Conservation (phyloP, 1,140 invertebrate genomes). For the Drosophila yakuba region DNA sequence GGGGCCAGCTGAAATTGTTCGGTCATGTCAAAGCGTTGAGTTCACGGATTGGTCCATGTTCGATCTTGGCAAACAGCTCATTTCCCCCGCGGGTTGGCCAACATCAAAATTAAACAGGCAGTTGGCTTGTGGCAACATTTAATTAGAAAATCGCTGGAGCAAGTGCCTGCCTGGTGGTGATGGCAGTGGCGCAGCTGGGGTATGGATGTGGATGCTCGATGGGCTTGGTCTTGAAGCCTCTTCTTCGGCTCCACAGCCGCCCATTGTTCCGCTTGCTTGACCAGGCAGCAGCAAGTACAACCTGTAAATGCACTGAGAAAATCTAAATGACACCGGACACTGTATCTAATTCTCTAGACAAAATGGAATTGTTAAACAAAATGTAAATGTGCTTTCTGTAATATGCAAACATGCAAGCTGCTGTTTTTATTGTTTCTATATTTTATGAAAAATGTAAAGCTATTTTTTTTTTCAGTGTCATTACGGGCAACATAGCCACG, state of each 20-base stretch:
- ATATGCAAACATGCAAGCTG: too few species aligned
- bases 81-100: conserved; percentile 13
- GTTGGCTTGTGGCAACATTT: conserved; percentile 48
- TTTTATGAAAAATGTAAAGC: not conserved
- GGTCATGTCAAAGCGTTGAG: conserved; percentile 28
- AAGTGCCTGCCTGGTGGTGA: conserved; percentile 28
- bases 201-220: conserved; percentile 19
- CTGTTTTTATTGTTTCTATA: not conserved
- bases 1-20: conserved; percentile 10
- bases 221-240: conserved; percentile 27
- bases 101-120: conserved; percentile 16
- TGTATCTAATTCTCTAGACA: not conserved
- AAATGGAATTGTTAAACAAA: too few species aligned
- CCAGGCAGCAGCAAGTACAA: conserved; percentile 12
- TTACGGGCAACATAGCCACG: conserved; percentile 18
- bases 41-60: conserved; percentile 28
- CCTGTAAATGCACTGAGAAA: conserved; percentile 7
- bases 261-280: conserved; percentile 44
- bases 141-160: conserved; percentile 53
- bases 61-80: conserved; percentile 26
- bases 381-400: too few species aligned
- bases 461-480: conserved; percentile 1
- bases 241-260: conserved; percentile 13
- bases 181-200: not conserved
- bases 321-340: not conserved